Base-by-base conservation (phyloP, 92 coral and sea anemone genomes). In the Heteractis magnifica region DNA sequence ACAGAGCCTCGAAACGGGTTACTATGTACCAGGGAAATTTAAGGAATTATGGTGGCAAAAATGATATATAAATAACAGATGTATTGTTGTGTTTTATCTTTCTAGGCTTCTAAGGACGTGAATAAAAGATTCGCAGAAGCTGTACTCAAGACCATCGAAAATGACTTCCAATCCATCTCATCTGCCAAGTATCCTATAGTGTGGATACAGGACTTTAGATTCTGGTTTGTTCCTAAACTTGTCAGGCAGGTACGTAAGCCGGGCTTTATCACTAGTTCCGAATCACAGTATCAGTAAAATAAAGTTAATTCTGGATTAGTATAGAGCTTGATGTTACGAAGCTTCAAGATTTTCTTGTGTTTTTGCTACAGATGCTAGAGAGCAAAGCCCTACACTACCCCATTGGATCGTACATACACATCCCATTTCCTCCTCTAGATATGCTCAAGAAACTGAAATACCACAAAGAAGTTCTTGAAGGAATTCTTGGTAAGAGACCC, bases 161-260 rank as follows among this genome's bases (percentile, higher is more conserved):
- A 58, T 4, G 81, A 62, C 18, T 18, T 6, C 20, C 21, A 62
- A 18, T 16, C 70, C 44, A 34, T 34, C 44, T 34, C 44, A 9
- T 4, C 64, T 18, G 34, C 4, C 26, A 52, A 77, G 52, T 10
- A 51, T 20, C 81, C 81, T 14, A 53, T 77, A 56, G 71, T 77
- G 7, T 77, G 81, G 81, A 44, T 77, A 56, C 81, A 77, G 48
- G 81, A 77, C 62, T 77, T 50, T 55, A 65, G 56, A 14, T 58
- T 77, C 16, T 50, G 55, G 81, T 68, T 77, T 1, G n/a, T 53
- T 15, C 81, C 81, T 34, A 51, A 58, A 14, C 65, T 77, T n/a
- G 48, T 77, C 6, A 55, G 81, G 11, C 55, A 77, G 81, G 81
- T 53, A 53, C 41, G n/a, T 49, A 62, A 34, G 44, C 44, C 44